phyloP scores from a whole-genome alignment of 2,888 invertebrate species.

The Idaea biselata region DNA sequence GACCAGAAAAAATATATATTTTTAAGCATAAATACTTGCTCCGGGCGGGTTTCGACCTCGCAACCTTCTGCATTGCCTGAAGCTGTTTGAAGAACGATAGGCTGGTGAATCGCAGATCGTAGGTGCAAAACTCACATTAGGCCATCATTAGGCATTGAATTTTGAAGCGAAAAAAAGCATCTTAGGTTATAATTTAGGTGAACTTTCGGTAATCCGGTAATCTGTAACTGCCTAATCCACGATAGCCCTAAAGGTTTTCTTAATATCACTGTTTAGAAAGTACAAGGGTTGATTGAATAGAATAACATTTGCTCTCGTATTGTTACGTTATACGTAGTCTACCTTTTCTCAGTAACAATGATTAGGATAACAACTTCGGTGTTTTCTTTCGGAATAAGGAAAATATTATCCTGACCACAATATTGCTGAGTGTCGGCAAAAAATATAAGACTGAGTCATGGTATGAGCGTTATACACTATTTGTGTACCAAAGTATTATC shows the following conservation, averaged over 20 bases:
- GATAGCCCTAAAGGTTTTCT: background rate
- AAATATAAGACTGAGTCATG: background rate
- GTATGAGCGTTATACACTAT: background rate
- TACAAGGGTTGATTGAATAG: background rate
- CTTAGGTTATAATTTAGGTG: too few species aligned
- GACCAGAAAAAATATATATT: too few species aligned
- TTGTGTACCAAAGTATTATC: background rate
- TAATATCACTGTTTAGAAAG: background rate
- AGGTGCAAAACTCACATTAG: too few species aligned
- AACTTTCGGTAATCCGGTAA: too few species aligned
- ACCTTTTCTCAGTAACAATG: background rate
- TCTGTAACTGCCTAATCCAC: background rate
- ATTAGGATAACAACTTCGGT: constrained; percentile 1
- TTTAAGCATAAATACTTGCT: too few species aligned
- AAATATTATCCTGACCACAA: background rate
- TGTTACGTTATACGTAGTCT: background rate
- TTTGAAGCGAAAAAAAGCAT: too few species aligned
- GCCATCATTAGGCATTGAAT: too few species aligned
- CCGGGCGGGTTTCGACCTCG: too few species aligned
- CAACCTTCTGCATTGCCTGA: too few species aligned
- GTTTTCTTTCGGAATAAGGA: background rate
- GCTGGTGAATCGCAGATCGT: too few species aligned
- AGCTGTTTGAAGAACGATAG: too few species aligned
- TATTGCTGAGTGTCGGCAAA: background rate
- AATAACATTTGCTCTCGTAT: background rate